phyloP scores from a whole-genome alignment of 2,797 vertebrate genomes.

The Melopsittacus undulatus region DNA sequence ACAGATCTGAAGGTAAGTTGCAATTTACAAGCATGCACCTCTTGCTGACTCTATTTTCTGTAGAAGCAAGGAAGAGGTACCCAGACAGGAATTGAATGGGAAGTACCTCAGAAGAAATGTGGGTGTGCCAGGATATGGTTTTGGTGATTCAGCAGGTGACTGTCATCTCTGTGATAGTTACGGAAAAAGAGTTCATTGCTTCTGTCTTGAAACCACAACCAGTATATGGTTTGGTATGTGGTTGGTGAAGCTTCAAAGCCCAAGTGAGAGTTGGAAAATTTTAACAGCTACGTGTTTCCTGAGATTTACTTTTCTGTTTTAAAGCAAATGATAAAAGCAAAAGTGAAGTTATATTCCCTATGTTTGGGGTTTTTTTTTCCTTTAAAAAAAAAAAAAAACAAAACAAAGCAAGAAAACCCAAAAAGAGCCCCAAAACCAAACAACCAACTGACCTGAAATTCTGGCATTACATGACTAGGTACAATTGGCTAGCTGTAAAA shows the following conservation, averaged over 20 bases:
- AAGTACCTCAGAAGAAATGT: neutral
- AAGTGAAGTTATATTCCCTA: neutral
- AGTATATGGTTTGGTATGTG: neutral
- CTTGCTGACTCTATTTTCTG: neutral
- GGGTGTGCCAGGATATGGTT: neutral
- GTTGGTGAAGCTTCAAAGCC: conserved; percentile 33
- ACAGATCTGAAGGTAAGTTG: neutral
- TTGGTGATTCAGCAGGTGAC: conserved; percentile 40
- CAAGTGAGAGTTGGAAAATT: neutral
- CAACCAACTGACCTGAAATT: neutral
- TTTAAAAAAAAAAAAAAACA: no score
- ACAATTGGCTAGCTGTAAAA: neutral
- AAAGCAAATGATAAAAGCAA: neutral
- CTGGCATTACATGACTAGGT: neutral
- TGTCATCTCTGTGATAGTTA: neutral
- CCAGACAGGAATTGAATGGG: neutral
- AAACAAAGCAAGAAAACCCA: no score
- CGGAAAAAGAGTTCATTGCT: conserved; percentile 3
- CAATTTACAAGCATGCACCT: neutral
- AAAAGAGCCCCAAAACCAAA: neutral
- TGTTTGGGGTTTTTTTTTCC: neutral
- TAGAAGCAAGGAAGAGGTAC: neutral
- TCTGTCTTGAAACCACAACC: conserved; percentile 40
- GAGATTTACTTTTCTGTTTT: neutral
- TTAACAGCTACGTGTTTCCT: neutral